These are phyloP conservation scores for Psittacus erithacus DNA, from an alignment of 2,113 vertebrate genomes.

Conservation along the genomic window DNA sequence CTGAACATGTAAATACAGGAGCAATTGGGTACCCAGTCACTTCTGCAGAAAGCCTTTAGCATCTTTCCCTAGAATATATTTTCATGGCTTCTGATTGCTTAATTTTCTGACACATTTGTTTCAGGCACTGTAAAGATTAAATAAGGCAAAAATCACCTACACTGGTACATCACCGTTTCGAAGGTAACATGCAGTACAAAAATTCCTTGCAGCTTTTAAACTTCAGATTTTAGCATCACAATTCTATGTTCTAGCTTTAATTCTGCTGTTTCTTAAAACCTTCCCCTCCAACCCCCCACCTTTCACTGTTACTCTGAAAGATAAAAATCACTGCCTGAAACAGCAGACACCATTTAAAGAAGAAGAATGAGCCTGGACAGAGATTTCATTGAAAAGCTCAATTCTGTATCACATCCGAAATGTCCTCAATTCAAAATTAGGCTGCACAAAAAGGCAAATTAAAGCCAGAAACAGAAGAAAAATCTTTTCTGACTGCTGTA, in stretches of 20 bases:
- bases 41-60: constrained; percentile 41
- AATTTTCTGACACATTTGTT: constrained; percentile 54
- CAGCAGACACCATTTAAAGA: constrained; percentile 39
- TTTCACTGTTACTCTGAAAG: constrained; percentile 36
- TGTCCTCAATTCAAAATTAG: constrained; percentile 21
- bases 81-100: constrained; percentile 43
- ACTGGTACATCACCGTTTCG: not conserved
- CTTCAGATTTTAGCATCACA: not conserved
- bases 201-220: not conserved
- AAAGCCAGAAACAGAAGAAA: constrained; percentile 26
- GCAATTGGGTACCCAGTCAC: constrained; percentile 57
- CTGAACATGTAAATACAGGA: constrained; percentile 50
- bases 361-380: constrained; percentile 48
- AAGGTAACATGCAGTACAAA: constrained; percentile 17
- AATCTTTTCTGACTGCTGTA: not conserved
- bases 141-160: not conserved
- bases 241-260: not conserved
- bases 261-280: not conserved
- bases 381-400: constrained; percentile 53
- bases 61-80: constrained; percentile 54
- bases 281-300: not conserved
- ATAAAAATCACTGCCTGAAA: constrained; percentile 22
- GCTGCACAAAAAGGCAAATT: constrained; percentile 22
- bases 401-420: not conserved
- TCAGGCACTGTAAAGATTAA: constrained; percentile 28